phyloP scores from a whole-genome alignment of 2,888 invertebrate genomes.

The Psococerastis gibbosa region DNA sequence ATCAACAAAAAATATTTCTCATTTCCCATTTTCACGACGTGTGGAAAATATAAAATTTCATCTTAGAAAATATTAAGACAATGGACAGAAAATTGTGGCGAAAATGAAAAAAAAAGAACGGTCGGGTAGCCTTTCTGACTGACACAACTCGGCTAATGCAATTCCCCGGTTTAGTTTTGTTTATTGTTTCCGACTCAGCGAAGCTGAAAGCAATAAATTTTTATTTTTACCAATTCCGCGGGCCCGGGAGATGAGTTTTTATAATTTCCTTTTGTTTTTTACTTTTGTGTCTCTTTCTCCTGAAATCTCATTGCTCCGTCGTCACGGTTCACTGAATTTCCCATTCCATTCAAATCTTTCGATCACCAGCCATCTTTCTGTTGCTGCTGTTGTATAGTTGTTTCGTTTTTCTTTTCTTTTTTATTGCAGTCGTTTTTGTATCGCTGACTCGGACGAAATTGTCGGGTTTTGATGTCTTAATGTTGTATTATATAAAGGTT shows the following conservation, averaged over 20 bases:
- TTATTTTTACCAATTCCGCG: conserved; percentile 7
- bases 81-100: not conserved
- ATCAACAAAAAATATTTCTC: too few species aligned
- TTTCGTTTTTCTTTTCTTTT: too few species aligned
- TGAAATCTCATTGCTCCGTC: not conserved
- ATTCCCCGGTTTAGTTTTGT: conserved; percentile 10
- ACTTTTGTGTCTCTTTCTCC: not conserved
- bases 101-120: not conserved
- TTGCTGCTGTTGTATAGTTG: too few species aligned
- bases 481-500: too few species aligned
- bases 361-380: too few species aligned
- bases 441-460: too few species aligned
- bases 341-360: not conserved
- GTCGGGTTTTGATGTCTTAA: too few species aligned
- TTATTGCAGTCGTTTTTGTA: too few species aligned
- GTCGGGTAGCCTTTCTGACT: too few species aligned
- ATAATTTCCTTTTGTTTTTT: conserved; percentile 4
- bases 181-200: conserved; percentile 8
- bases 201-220: conserved; percentile 6
- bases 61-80: too few species aligned
- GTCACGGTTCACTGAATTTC: not conserved
- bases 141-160: conserved; percentile 5
- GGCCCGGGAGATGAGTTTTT: conserved; percentile 9
- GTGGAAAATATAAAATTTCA: too few species aligned
- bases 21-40: too few species aligned